Conservation (phyloP, 2,888 invertebrate genomes). For the Portevinia maculata region DNA sequence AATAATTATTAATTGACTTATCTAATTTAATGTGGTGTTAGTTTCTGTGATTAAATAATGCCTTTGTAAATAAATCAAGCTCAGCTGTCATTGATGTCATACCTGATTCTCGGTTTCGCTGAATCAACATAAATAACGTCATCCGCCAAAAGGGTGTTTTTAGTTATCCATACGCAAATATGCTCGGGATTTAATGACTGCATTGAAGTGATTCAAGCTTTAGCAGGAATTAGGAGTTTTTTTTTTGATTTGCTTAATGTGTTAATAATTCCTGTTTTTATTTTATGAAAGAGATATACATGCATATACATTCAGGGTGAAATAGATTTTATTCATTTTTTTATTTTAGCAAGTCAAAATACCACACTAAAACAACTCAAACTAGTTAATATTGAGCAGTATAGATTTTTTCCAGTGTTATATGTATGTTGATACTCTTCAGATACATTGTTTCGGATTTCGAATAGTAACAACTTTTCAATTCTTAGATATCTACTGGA, state of each 20-base stretch:
- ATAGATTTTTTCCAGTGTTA: no score
- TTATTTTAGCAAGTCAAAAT: no score
- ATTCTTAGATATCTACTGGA: no score
- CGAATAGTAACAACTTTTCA: no score
- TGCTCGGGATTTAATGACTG: slow-evolving; percentile 25
- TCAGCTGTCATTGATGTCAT: slow-evolving; percentile 58
- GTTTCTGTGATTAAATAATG: neutral
- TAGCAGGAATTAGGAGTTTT: slow-evolving; percentile 61
- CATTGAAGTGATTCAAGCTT: slow-evolving; percentile 56
- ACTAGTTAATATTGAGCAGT: no score
- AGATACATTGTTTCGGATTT: no score
- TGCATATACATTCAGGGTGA: slow-evolving; percentile 39
- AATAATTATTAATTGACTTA: neutral
- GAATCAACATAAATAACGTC: slow-evolving; percentile 70
- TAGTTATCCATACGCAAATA: slow-evolving; percentile 55
- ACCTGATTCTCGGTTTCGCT: slow-evolving; percentile 34
- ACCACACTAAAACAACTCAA: no score
- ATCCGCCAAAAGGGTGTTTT: slow-evolving; percentile 41
- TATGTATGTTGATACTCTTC: no score
- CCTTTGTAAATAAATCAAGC: neutral
- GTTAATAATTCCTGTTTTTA: slow-evolving; percentile 46
- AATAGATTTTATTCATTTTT: slow-evolving; percentile 34
- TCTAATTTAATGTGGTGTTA: slow-evolving; percentile 20
- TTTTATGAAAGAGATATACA: slow-evolving; percentile 34
- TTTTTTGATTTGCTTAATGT: slow-evolving; percentile 13